These are phyloP conservation scores for Periparus ater DNA, from an alignment of 2,797 vertebrate species.

Conservation along the genomic window DNA sequence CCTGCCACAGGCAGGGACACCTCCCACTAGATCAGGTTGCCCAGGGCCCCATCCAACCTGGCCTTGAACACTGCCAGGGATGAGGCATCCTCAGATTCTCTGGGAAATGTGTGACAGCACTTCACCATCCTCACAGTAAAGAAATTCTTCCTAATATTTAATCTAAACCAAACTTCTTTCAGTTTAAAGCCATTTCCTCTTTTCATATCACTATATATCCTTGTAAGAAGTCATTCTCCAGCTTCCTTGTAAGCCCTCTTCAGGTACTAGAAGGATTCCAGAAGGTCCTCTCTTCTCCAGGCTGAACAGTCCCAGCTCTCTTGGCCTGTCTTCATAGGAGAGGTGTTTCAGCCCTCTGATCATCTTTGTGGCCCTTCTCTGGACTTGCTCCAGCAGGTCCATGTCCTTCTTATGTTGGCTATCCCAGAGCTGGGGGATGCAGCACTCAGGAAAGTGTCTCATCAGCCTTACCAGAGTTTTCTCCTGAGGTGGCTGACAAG, in stretches of 20 bases:
- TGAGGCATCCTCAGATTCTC: not conserved
- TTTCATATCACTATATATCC: not conserved
- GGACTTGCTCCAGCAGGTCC: not conserved
- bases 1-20: not conserved
- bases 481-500: not conserved
- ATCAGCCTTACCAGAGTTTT: not conserved
- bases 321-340: not conserved
- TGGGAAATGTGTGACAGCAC: not conserved
- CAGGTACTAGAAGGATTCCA: not conserved
- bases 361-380: not conserved
- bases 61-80: not conserved
- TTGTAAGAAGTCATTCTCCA: not conserved
- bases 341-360: not conserved
- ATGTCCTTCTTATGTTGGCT: fast-evolving
- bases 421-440: not conserved
- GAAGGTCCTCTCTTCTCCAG: not conserved
- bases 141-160: not conserved
- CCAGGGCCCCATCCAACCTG: not conserved
- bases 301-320: not conserved
- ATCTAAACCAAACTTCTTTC: not conserved
- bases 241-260: not conserved
- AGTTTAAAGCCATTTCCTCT: not conserved
- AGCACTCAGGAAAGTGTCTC: not conserved
- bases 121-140: not conserved
- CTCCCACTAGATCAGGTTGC: not conserved